Conservation (phyloP, 2,888 invertebrate genomes). For the Zygothrica quintamaculata region DNA sequence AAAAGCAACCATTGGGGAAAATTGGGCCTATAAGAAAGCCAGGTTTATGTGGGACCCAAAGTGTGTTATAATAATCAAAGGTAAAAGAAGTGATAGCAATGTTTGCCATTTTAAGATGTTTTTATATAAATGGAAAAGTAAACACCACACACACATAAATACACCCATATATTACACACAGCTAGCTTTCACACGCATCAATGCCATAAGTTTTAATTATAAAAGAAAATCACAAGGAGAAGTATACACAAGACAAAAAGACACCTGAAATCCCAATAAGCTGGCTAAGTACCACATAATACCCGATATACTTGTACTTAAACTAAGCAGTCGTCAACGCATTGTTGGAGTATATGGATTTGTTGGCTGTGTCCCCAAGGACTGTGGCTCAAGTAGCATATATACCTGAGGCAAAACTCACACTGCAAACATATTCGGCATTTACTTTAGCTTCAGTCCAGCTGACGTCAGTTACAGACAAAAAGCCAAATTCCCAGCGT, state of each 20-base stretch:
- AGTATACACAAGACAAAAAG: conserved; percentile 18
- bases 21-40: conserved; percentile 31
- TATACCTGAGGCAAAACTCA: conserved; percentile 25
- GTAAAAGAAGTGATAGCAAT: background rate
- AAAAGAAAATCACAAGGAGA: conserved; percentile 20
- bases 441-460: conserved; percentile 19
- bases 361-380: conserved; percentile 60
- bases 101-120: conserved; percentile 16
- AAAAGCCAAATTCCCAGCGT: conserved; percentile 46
- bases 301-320: conserved; percentile 55
- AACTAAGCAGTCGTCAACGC: conserved; percentile 32
- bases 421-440: background rate
- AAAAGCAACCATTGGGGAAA: conserved; percentile 11
- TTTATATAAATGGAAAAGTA: conserved; percentile 4
- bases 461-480: conserved; percentile 64
- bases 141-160: background rate
- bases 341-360: conserved; percentile 16
- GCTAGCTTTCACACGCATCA: too few relatives aligned
- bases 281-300: conserved; percentile 76
- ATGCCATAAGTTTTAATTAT: conserved; percentile 75
- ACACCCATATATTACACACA: conserved; percentile 10
- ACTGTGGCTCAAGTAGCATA: conserved; percentile 47
- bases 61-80: conserved; percentile 15
- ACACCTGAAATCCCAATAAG: conserved; percentile 65
- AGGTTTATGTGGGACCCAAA: conserved; percentile 26